Evolutionary conservation across 2,888 invertebrate genomes (phyloP).

Genomic region (Tyria jacobaeae): DNA sequence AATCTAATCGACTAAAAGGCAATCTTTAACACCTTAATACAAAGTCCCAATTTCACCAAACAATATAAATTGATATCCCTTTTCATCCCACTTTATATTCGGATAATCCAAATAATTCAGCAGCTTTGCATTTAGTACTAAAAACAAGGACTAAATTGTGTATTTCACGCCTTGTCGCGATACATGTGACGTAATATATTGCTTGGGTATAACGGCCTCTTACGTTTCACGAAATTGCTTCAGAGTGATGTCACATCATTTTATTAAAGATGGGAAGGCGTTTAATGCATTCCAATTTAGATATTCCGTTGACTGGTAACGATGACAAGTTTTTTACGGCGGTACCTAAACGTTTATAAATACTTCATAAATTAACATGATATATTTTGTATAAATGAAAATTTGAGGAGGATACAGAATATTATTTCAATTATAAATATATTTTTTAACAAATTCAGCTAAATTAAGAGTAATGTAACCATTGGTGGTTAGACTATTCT

Average conservation of each 20-base stretch:
- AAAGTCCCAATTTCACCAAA: conserved; percentile 21
- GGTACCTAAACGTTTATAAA: neutral
- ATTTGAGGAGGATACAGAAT: too few species aligned
- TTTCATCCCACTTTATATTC: conserved; percentile 30
- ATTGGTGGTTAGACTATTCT: too few species aligned
- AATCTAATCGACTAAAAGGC: conserved; percentile 11
- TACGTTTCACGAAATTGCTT: conserved; percentile 35
- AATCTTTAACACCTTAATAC: conserved; percentile 18
- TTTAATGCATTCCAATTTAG: conserved; percentile 27
- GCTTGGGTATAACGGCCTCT: conserved; percentile 29
- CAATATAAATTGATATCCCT: conserved; percentile 25
- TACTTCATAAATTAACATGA: neutral
- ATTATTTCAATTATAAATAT: too few species aligned
- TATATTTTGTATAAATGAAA: too few species aligned
- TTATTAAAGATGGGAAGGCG: conserved; percentile 38
- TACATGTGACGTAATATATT: conserved; percentile 34
- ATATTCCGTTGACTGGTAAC: conserved; percentile 16
- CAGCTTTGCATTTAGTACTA: conserved; percentile 31
- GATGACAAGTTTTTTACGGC: neutral
- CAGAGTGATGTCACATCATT: conserved; percentile 35
- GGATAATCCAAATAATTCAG: conserved; percentile 39
- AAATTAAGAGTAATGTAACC: too few species aligned
- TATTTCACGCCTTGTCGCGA: conserved; percentile 27
- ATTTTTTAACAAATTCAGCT: too few species aligned
- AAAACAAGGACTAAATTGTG: conserved; percentile 40